phyloP scores from a whole-genome alignment of 2,113 vertebrate species.

The Odobenus rosmarus region DNA sequence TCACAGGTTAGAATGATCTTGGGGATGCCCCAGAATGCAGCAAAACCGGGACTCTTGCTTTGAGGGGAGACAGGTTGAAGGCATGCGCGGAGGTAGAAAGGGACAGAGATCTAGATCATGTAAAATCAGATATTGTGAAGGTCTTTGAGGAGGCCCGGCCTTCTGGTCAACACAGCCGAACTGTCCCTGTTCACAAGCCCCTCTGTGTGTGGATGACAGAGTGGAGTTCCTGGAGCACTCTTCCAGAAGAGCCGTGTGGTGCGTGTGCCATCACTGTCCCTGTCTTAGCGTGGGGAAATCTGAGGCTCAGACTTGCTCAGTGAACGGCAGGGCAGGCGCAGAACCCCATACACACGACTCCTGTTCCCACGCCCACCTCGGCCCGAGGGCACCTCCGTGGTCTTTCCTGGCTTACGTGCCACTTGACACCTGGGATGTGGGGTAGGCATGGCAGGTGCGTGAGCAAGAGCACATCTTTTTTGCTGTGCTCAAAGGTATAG shows the following conservation, averaged over 20 bases:
- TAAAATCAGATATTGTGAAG: background rate
- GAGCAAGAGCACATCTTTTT: background rate
- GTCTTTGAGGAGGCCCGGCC: background rate
- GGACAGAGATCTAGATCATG: background rate
- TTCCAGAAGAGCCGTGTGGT: background rate
- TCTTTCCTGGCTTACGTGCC: background rate
- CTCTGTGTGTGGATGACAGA: background rate
- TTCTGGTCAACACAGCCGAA: background rate
- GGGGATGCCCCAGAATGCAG: background rate
- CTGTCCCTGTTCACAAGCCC: background rate
- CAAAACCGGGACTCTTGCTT: background rate
- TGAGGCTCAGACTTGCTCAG: background rate
- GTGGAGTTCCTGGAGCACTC: background rate
- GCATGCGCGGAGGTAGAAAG: background rate
- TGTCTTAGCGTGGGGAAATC: background rate
- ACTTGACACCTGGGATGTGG: background rate
- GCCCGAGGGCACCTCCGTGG: background rate
- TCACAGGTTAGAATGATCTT: slow-evolving; percentile 79
- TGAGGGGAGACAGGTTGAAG: background rate
- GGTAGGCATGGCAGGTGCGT: background rate
- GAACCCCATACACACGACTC: background rate
- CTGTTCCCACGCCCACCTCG: background rate
- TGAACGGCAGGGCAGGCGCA: background rate
- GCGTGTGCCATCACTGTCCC: background rate
- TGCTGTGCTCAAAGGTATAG: background rate